Evolutionary conservation across 2,113 vertebrate genomes (phyloP).

Genomic region (Oenanthe oenanthe): DNA sequence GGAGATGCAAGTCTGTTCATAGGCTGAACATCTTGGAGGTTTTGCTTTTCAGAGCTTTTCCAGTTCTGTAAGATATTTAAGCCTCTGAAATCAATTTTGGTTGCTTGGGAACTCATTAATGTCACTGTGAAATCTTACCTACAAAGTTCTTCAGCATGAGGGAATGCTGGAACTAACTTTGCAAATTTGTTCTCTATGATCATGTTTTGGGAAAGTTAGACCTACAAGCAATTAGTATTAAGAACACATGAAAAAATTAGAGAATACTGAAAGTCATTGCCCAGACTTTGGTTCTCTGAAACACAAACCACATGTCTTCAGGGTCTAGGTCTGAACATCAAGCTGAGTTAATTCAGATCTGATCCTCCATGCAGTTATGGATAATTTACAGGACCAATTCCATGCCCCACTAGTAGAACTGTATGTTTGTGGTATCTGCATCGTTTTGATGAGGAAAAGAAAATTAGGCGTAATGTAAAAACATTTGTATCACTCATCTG

Average conservation of each 20-base stretch:
- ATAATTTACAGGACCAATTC: neutral
- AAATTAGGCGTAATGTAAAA: neutral
- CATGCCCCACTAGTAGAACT: neutral
- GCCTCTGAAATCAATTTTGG: neutral
- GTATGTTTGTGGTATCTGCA: neutral
- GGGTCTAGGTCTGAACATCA: slow-evolving; percentile 5
- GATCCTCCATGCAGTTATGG: neutral
- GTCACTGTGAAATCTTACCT: neutral
- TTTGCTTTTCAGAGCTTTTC: slow-evolving; percentile 8
- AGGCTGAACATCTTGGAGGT: neutral
- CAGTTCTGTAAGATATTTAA: neutral
- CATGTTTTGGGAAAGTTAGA: neutral
- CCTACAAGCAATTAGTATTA: neutral
- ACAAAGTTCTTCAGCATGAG: neutral
- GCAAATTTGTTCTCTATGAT: neutral
- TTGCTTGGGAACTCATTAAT: neutral
- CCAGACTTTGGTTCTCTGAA: neutral
- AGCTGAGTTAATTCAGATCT: slow-evolving; percentile 37
- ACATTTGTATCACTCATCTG: neutral
- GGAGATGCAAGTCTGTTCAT: neutral
- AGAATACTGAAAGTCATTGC: neutral
- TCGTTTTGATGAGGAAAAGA: neutral
- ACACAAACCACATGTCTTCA: slow-evolving; percentile 25
- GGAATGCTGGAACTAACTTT: slow-evolving; percentile 3
- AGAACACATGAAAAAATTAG: neutral